phyloP scores from a whole-genome alignment of 2,797 vertebrate genomes.

The Agapornis canus region DNA sequence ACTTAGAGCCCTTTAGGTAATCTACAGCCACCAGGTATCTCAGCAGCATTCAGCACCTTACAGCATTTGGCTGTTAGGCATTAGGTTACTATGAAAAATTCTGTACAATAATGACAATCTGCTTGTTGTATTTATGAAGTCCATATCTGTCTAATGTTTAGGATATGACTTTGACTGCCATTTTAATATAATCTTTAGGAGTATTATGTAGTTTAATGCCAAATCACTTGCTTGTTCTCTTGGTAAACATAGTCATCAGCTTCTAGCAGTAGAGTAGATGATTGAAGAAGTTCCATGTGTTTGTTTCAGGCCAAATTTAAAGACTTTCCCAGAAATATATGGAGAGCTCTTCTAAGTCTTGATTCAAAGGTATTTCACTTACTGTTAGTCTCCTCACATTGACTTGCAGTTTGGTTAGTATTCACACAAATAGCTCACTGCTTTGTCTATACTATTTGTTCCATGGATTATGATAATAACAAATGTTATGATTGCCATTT shows the following conservation, averaged over 20 bases:
- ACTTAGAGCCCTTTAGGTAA: not conserved
- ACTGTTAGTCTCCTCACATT: not conserved
- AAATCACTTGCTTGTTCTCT: not conserved
- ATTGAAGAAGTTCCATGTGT: not conserved
- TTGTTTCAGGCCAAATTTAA: not conserved
- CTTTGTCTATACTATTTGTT: not conserved
- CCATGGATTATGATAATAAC: not conserved
- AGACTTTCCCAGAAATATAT: not conserved
- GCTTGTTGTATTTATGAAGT: not conserved
- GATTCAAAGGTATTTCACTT: not conserved
- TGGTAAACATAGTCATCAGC: not conserved
- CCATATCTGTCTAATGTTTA: not conserved
- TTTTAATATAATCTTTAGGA: not conserved
- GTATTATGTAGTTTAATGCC: not conserved
- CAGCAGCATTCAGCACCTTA: not conserved
- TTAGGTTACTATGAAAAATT: not conserved
- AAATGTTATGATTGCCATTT: not conserved
- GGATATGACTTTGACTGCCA: not conserved
- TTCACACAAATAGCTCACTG: not conserved
- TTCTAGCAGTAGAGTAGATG: not conserved
- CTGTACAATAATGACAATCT: not conserved
- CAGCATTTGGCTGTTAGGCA: not conserved
- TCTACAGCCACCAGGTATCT: not conserved
- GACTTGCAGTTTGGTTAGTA: not conserved
- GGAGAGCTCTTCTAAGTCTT: not conserved